Conservation (phyloP, 2,888 invertebrate species). For the Caenorhabditis sp. region DNA sequence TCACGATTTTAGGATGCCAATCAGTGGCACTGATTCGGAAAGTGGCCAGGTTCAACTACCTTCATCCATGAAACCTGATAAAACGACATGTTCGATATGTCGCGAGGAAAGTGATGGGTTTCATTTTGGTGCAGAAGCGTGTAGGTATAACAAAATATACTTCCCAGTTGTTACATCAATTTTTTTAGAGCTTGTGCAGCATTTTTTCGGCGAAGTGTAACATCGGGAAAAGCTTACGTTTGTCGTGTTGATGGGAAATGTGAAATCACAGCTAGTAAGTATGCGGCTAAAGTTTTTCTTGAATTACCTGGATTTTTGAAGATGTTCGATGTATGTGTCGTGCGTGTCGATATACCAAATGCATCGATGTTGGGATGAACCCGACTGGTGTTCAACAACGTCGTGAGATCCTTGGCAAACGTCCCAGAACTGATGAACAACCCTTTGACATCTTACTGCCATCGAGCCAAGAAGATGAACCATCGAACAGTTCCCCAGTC, state of each 20-base stretch:
- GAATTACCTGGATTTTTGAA: not conserved
- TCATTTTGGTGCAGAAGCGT: conserved; percentile 47
- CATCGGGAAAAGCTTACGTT: conserved; percentile 54
- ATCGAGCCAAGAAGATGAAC: not conserved
- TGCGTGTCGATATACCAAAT: conserved; percentile 23
- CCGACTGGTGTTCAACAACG: conserved; percentile 26
- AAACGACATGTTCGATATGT: conserved; percentile 27
- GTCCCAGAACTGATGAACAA: not conserved
- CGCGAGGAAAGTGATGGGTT: conserved; percentile 39
- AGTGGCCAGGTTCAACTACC: too few species aligned
- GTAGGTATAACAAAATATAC: conserved; percentile 9
- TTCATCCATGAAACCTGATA: conserved; percentile 5
- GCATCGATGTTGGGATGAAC: conserved; percentile 30
- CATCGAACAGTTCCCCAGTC: not conserved
- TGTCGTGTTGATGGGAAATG: conserved; percentile 55
- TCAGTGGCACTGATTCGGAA: too few species aligned
- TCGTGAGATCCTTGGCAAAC: conserved; percentile 30
- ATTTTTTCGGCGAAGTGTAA: conserved; percentile 61
- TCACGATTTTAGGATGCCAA: too few species aligned
- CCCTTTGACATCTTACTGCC: too few species aligned
- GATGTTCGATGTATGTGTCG: conserved; percentile 37
- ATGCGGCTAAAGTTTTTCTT: too few species aligned
- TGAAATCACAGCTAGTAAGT: conserved; percentile 50
- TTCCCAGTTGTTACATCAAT: not conserved
- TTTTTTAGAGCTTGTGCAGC: conserved; percentile 59